Evolutionary conservation across 2,113 vertebrate genomes (phyloP), one percentile per base, ranked within the genome.

Genomic region (Pavo muticus): DNA sequence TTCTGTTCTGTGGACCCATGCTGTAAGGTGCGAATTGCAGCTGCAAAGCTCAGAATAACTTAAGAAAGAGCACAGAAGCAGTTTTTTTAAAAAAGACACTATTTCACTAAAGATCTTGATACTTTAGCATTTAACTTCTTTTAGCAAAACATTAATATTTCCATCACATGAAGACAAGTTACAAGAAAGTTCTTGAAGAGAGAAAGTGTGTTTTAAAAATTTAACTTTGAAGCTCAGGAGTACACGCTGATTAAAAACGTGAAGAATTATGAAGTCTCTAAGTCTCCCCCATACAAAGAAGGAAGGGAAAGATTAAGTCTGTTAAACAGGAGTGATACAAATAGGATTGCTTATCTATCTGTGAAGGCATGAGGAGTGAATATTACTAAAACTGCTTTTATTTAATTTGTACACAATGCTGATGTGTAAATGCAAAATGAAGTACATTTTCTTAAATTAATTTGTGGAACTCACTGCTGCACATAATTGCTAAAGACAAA

Each of bases 101-200:
- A 24, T 7, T 87, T 79, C 17, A n/a, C 27, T 54, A 30, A 10
- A 29, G 27, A 10, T 16, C 52, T 54, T 72, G 27, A 63, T 65
- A 48, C 27, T 69, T 84, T 15, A 73, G 5, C 21, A 73, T 87
- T 78, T 82, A 61, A 70, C 11, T 91, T 37, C 18, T 75, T 3
- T 67, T 87, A 72, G 30, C 59, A 76, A 92, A 89, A 76, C 44
- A n/a, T 10, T 65, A 70, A 8, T 88, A 65, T 93, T 92, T 87
- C 18, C 5, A 67, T 82, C 12, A 59, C 29, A 14, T 14, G n/a
- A 35, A 35, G 87, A 27, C 2, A 88, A 59, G 27, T 63, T 52
- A 16, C 2, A 68, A 48, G 24, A 65, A 25, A 82, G 16, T 57
- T 93, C 37, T 84, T 24, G 69, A 65, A 54, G 60, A 39, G 64